Percentiles rank a stretch among this genome's conserved stretches.
phyloP scores from a whole-genome alignment of 2,113 vertebrate species.

The Neolamprologus toae region DNA sequence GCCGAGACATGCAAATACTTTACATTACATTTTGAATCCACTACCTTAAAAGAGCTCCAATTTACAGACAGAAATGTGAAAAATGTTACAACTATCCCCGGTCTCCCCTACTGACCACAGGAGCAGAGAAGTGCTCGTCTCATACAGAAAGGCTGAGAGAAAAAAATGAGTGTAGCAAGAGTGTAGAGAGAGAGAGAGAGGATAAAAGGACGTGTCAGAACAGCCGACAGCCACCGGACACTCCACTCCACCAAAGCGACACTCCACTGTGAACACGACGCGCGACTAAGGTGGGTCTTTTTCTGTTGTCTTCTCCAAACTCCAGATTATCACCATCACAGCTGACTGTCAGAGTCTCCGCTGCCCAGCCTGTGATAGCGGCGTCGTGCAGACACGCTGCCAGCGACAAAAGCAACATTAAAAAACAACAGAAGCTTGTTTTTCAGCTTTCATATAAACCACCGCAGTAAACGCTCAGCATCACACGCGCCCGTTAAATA shows the following conservation, averaged over 20 bases:
- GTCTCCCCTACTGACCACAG: no score
- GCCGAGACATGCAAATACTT: no score
- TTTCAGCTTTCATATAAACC: neutral
- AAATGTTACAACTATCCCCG: no score
- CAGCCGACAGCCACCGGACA: neutral
- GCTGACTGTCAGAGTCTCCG: neutral
- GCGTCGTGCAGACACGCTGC: neutral
- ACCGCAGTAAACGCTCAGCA: neutral
- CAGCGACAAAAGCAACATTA: neutral
- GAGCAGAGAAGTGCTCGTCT: neutral
- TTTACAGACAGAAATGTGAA: no score
- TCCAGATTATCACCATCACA: neutral
- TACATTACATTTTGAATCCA: no score
- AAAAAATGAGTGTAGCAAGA: neutral
- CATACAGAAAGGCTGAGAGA: neutral
- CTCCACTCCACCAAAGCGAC: neutral
- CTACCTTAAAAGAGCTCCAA: no score
- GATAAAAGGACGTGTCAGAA: neutral
- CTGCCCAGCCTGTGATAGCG: neutral
- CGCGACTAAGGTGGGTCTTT: neutral
- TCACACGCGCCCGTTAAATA: neutral
- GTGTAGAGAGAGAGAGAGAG: neutral
- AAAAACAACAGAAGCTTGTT: neutral
- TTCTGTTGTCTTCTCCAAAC: neutral
- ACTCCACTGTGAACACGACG: neutral